Conservation (phyloP, 2,113 vertebrate species). For the Dasyornis broadbenti region DNA sequence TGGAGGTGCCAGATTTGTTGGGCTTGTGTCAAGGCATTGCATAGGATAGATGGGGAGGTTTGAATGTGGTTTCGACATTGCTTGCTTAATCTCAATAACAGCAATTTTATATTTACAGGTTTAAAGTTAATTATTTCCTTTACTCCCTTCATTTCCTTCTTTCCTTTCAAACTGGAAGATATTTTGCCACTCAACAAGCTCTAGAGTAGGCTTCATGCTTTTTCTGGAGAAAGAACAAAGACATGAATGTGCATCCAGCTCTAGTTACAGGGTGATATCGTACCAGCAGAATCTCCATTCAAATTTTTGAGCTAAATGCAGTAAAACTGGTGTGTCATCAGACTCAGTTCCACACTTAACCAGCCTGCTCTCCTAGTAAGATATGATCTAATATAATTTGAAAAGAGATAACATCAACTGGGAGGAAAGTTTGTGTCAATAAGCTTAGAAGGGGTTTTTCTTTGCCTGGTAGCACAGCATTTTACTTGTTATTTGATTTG, state of each 20-base stretch:
- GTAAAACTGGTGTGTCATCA: background rate
- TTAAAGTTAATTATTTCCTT: background rate
- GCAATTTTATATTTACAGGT: background rate
- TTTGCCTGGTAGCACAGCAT: background rate
- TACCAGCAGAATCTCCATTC: background rate
- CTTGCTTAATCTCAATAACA: background rate
- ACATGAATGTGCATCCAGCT: background rate
- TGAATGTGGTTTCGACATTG: background rate
- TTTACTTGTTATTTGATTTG: background rate
- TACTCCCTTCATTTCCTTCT: background rate
- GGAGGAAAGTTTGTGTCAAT: conserved; percentile 7
- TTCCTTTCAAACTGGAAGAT: background rate
- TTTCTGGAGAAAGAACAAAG: background rate
- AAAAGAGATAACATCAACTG: background rate
- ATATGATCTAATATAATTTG: background rate
- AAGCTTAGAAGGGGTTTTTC: background rate
- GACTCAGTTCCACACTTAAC: background rate
- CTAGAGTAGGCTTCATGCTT: background rate
- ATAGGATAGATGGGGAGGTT: background rate
- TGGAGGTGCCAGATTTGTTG: background rate
- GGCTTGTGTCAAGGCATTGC: background rate
- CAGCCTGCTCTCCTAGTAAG: background rate
- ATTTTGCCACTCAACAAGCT: background rate
- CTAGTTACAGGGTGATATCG: rapidly evolving
- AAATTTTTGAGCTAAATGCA: background rate